Conservation (phyloP, 2,888 invertebrate species). For the Xanthostigma xanthostigma region DNA sequence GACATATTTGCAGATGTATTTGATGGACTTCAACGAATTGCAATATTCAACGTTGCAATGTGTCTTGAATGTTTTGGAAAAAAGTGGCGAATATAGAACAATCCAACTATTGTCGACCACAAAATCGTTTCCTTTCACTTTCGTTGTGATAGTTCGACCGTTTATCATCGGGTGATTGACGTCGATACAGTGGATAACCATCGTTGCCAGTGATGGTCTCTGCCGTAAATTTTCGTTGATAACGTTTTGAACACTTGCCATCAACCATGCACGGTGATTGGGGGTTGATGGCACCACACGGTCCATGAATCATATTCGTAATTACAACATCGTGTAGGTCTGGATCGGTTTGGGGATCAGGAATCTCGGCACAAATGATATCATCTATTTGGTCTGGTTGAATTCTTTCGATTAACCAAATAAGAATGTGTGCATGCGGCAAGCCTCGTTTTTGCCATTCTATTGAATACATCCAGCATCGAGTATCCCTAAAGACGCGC, state of each 20-base stretch:
- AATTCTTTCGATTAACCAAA: conserved; percentile 11
- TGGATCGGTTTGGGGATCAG: conserved; percentile 7
- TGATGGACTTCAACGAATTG: conserved; percentile 19
- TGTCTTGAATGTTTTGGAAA: conserved; percentile 14
- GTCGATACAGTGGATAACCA: conserved; percentile 20
- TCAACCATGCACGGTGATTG: conserved; percentile 24
- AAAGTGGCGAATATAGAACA: conserved; percentile 15
- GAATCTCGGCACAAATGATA: conserved; percentile 10
- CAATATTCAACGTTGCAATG: conserved; percentile 19
- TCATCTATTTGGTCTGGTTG: conserved; percentile 6
- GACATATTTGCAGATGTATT: conserved; percentile 24
- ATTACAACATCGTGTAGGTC: conserved; percentile 10
- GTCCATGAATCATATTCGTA: conserved; percentile 21
- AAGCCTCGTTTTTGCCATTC: conserved; percentile 7
- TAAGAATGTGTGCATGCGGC: conserved; percentile 13
- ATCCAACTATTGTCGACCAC: conserved; percentile 15
- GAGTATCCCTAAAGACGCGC: conserved; percentile 8
- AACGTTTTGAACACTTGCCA: conserved; percentile 18
- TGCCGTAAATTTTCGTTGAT: conserved; percentile 11
- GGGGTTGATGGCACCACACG: conserved; percentile 20
- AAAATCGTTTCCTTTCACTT: conserved; percentile 12
- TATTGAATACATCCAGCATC: conserved; percentile 15
- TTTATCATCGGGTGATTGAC: conserved; percentile 15
- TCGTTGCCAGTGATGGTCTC: conserved; percentile 19
- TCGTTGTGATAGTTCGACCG: conserved; percentile 14